Evolutionary conservation across 2,113 vertebrate genomes (phyloP).

Genomic region (Cyphomyrus plagiostoma): DNA sequence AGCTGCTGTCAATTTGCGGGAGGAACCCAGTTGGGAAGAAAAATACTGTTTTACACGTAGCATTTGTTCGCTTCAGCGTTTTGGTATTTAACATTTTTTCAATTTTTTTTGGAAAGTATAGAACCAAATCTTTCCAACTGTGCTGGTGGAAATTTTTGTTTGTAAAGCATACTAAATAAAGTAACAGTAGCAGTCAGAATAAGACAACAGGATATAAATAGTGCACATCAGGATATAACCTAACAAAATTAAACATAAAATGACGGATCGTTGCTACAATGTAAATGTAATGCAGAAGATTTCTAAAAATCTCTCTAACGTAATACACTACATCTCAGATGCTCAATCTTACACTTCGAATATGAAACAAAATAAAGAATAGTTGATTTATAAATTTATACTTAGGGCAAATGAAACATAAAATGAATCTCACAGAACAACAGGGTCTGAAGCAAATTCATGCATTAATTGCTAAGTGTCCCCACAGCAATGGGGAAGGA

Average conservation of each 20-base stretch:
- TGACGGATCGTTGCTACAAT: neutral
- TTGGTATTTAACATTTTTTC: neutral
- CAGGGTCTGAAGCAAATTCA: neutral
- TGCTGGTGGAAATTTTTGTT: neutral
- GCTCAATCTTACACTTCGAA: neutral
- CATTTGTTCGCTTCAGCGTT: neutral
- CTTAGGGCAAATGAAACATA: neutral
- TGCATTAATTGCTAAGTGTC: neutral
- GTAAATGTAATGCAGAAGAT: neutral
- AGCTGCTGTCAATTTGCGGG: too few species aligned
- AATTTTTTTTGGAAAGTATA: neutral
- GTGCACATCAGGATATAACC: neutral
- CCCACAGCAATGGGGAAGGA: neutral
- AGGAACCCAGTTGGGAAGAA: neutral
- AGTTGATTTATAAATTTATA: neutral
- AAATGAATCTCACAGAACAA: neutral
- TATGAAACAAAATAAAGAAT: neutral
- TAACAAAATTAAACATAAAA: neutral
- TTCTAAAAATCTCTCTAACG: neutral
- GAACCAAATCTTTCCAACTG: neutral
- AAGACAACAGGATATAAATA: neutral
- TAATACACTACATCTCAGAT: neutral
- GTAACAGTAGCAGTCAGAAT: neutral
- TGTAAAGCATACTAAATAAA: neutral
- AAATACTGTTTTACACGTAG: neutral